Base-by-base conservation (phyloP, 2,888 invertebrate species). In the Ophraella communa region DNA sequence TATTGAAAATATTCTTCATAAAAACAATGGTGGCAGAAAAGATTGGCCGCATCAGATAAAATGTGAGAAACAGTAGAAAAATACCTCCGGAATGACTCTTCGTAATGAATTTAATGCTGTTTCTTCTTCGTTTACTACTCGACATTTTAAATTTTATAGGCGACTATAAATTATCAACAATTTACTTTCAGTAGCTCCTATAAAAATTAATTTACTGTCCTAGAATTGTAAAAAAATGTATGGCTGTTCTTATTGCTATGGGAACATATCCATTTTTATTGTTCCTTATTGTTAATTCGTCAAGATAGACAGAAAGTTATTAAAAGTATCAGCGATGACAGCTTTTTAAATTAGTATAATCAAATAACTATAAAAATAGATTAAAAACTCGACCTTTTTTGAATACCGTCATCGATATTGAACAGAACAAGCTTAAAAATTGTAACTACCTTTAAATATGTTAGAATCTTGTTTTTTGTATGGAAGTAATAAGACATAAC, bases 91-190 rank as follows among this genome's bases (percentile, higher is more conserved):
- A 51, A 27, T 24, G 49, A 51, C 35, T 49, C 52, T 58, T 49
- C 49, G 53, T 57, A 54, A 57, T 61, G 54, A 52, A 62, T 53
- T 65, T 58, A 44, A 52, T 65, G 62, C 47, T 64, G 54, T 45
- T n/a, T n/a, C n/a, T n/a, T 64, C 24, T 64, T 2, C 17, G 17
- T 69, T 69, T 65, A 69, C 63, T 66, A 54, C 68, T 58, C 11
- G 35, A 60, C 49, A 35, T 65, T 64, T 65, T 57, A 53, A 58
- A 53, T 58, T 65, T 65, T 65, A 62, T 62, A 45, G 58, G n/a
- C 14, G 47, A 47, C 42, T 42, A 64, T 67, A 67, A 67, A 65
- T 68, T 60, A 63, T 18, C 42, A 21, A 58, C 45, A 57, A 65
- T 67, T 67, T 67, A 67, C 61, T 55, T 45, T 42, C 63, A 57